Percentiles rank a stretch among this genome's conserved stretches.
These are phyloP conservation scores for Telmatherina bonti DNA, from an alignment of 2,797 vertebrate genomes.

Conservation along the genomic window DNA sequence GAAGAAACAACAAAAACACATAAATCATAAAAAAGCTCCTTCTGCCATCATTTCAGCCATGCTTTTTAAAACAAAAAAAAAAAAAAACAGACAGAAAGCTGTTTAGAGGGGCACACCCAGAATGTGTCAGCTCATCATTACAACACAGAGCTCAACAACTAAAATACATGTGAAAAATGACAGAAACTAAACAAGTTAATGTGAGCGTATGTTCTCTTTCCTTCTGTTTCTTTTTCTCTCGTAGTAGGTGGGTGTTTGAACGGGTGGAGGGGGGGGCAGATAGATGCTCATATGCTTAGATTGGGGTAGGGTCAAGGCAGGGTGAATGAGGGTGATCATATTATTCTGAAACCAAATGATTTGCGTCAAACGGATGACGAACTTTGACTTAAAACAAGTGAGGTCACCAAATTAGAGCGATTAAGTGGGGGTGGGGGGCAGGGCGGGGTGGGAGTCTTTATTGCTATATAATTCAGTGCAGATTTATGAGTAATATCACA, in stretches of 20 bases:
- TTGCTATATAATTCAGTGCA: conserved; percentile 99
- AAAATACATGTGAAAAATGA: conserved; percentile 80
- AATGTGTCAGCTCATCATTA: conserved; percentile 86
- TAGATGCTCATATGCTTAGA: conserved; percentile 8
- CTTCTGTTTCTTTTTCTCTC: conserved; percentile 82
- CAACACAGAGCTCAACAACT: conserved; percentile 75
- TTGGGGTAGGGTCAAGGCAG: conserved; percentile 1
- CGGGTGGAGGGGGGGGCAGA: conserved; percentile 44
- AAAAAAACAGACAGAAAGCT: conserved; percentile 75
- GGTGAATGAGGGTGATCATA: conserved; percentile 24
- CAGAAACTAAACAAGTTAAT: conserved; percentile 82
- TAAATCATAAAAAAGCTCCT: conserved; percentile 78
- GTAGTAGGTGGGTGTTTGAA: conserved; percentile 50
- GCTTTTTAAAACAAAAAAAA: conserved; percentile 74
- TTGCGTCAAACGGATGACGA: conserved; percentile 56
- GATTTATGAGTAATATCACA: conserved; percentile 89
- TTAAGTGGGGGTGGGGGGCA: conserved; percentile 71
- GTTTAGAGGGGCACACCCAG: conserved; percentile 85
- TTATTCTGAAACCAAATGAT: conserved; percentile 63
- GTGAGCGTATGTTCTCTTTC: conserved; percentile 80
- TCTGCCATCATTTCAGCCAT: conserved; percentile 85
- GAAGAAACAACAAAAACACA: conserved; percentile 55
- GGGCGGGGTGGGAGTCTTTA: conserved; percentile 88
- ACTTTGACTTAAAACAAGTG: conserved; percentile 51
- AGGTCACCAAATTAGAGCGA: conserved; percentile 76